These are phyloP conservation scores for Caenorhabditis panamensis DNA, from an alignment of 2,888 invertebrate species.

Conservation along the genomic window DNA sequence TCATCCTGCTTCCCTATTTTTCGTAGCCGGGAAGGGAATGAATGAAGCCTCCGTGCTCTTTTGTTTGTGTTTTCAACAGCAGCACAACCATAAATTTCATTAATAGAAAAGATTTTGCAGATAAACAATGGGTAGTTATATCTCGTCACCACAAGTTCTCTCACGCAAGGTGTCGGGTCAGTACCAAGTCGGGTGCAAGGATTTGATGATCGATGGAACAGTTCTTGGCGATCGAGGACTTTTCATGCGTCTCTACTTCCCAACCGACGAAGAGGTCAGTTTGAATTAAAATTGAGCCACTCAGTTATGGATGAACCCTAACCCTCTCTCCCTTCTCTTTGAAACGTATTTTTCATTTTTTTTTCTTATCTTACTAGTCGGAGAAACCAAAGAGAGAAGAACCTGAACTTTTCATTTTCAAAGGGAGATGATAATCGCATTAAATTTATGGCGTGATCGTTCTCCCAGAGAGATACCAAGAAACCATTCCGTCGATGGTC, in stretches of 20 bases:
- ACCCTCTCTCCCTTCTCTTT: no score
- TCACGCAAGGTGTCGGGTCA: slow-evolving; percentile 58
- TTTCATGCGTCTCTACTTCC: slow-evolving; percentile 85
- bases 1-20: background rate
- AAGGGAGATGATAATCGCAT: slow-evolving; percentile 5
- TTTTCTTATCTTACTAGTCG: background rate
- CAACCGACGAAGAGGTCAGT: slow-evolving; percentile 82
- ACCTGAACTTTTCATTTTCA: background rate
- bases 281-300: background rate
- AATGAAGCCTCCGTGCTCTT: slow-evolving; percentile 11
- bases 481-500: background rate
- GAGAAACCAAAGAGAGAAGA: background rate
- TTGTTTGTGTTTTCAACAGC: slow-evolving; percentile 1
- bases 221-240: slow-evolving; percentile 82
- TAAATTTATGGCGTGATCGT: slow-evolving; percentile 24
- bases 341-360: background rate
- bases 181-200: slow-evolving; percentile 84
- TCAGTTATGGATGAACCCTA: background rate
- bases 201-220: slow-evolving; percentile 84
- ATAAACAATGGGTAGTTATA: slow-evolving; percentile 62
- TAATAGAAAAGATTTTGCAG: slow-evolving; percentile 22
- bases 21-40: background rate
- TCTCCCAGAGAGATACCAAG: background rate
- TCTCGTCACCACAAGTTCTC: slow-evolving; percentile 62
- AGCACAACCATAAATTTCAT: background rate